phyloP scores from a whole-genome alignment of 2,797 vertebrate species.

The Clarias fuscus region DNA sequence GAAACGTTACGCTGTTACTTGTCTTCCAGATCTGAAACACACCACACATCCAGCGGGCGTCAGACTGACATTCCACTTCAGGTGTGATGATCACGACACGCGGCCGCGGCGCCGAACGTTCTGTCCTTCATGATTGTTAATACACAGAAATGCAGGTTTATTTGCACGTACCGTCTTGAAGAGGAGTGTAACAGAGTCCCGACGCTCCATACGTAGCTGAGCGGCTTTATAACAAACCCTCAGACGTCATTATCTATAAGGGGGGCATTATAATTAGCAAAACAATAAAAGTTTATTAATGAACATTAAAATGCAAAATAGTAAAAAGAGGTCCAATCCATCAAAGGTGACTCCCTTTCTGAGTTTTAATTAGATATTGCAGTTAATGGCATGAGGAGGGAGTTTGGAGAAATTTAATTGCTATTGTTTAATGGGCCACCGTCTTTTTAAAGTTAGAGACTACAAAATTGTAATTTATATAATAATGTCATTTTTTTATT shows the following conservation, averaged over 20 bases:
- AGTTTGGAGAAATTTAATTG: slow-evolving; percentile 95
- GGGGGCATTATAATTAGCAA: slow-evolving; percentile 96
- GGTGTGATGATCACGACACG: background rate
- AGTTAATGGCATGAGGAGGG: slow-evolving; percentile 94
- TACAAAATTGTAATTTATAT: slow-evolving; percentile 72
- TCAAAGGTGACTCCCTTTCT: slow-evolving; percentile 96
- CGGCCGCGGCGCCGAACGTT: too few species aligned
- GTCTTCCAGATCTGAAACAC: background rate
- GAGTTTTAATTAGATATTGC: slow-evolving; percentile 98
- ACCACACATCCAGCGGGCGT: background rate
- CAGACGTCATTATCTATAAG: slow-evolving; percentile 84
- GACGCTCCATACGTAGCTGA: slow-evolving; percentile 65
- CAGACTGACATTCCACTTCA: slow-evolving; percentile 6
- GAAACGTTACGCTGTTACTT: slow-evolving; percentile 19
- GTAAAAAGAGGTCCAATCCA: slow-evolving; percentile 91
- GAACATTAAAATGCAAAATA: slow-evolving; percentile 98
- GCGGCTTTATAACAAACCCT: slow-evolving; percentile 69
- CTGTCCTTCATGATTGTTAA: background rate
- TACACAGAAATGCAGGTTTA: background rate
- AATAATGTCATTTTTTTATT: slow-evolving; percentile 74
- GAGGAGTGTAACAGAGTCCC: background rate
- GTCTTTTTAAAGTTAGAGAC: slow-evolving; percentile 75
- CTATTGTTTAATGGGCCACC: slow-evolving; percentile 91
- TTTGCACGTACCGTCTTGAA: background rate
- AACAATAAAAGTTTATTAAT: slow-evolving; percentile 99